Base-by-base conservation (phyloP, 2,113 vertebrate species). In the Rallus limicola region DNA sequence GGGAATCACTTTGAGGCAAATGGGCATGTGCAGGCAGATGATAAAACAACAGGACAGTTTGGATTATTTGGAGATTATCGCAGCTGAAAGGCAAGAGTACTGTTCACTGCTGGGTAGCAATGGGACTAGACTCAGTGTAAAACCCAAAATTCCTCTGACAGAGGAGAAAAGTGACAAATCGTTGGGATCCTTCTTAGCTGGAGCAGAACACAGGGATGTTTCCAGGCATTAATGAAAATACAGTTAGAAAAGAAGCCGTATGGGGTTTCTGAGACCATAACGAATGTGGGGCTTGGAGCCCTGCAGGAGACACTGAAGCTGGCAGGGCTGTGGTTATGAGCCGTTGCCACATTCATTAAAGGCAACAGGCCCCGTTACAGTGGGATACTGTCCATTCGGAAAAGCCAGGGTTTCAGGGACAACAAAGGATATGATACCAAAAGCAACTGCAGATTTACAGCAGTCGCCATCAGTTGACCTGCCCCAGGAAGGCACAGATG, bases 21-120 rank as follows among this genome's bases (percentile, higher is more conserved):
- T 6, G 6, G 70, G n/a, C 46, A 75, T 46, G 31, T 74, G 69
- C 36, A 78, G 52, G 77, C 64, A 93, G 89, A 86, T 92, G 75
- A 94, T 82, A 83, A 93, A 93, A 69, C 63, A 60, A 64, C 82
- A 67, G 59, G 52, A n/a, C 6, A 46, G 13, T 59, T 88, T 81
- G 71, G 75, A 77, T 93, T 70, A 50, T 63, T 69, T 74, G 46
- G 76, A 86, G 76, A 74, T 90, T 38, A 59, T 92, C 71, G 16
- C 67, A 77, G 36, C 15, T 74, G 82, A 90, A 92, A 65, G 50
- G 59, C 44, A 85, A 53, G 26, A 90, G 44, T 64, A 34, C 31
- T 55, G 50, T 76, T 90, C 71, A 17, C 52, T 58, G 63, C 75
- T 75, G 75, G 11, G n/a, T 58, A 58, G 68, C 74, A 34, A 15